These are phyloP conservation scores for human DNA, from an alignment of 2,113 vertebrate genomes.

Conservation along the genomic window DNA sequence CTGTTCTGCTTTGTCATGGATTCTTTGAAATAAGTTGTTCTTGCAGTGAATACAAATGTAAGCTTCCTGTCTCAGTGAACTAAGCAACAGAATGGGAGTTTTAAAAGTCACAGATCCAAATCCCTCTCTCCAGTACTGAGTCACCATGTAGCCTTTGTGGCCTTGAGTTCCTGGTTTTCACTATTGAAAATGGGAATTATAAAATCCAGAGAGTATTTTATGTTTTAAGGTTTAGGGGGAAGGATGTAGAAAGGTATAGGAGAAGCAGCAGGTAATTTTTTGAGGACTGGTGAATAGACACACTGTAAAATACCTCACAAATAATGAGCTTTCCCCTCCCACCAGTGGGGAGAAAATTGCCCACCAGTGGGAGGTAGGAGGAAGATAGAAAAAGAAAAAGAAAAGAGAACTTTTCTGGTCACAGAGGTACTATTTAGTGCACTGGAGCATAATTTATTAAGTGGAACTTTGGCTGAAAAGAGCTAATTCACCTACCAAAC, in stretches of 20 bases:
- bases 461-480: conserved; percentile 38
- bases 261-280: not conserved
- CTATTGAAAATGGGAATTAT: not conserved
- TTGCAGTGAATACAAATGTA: conserved; percentile 18
- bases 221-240: not conserved
- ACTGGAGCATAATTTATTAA: conserved; percentile 59
- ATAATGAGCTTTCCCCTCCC: not conserved
- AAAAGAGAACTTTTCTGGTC: not conserved
- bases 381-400: not conserved
- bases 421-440: conserved; percentile 20
- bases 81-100: not conserved
- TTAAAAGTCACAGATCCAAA: not conserved
- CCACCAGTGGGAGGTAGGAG: not conserved
- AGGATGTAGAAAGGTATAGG: not conserved
- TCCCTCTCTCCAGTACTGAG: not conserved
- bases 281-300: not conserved
- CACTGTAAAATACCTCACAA: not conserved
- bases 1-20: conserved; percentile 15
- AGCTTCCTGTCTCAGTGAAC: not conserved
- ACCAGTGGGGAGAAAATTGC: not conserved
- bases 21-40: conserved; percentile 39
- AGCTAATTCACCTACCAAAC: conserved; percentile 37
- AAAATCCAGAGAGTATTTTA: not conserved
- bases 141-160: not conserved
- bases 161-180: not conserved